These are phyloP conservation scores for Scaptomyza cyrtandrae DNA, from an alignment of 2,888 invertebrate genomes.

Conservation along the genomic window DNA sequence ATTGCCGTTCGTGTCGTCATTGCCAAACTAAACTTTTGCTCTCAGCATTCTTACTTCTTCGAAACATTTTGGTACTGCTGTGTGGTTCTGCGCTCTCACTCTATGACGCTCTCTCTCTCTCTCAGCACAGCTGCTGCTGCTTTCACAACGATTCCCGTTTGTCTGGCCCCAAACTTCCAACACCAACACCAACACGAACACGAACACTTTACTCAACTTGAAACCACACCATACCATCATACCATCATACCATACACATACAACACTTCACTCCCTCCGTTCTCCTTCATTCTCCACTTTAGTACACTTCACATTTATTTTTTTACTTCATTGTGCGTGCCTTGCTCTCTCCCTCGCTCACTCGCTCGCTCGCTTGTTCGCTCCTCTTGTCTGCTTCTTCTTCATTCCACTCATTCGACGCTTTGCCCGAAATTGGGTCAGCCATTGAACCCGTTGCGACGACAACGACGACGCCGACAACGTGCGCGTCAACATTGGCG, in stretches of 20 bases:
- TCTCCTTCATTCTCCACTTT: constrained; percentile 14
- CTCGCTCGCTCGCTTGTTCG: background rate
- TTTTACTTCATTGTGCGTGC: constrained; percentile 49
- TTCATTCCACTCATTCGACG: constrained; percentile 51
- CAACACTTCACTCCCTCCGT: constrained; percentile 16
- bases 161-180: constrained; percentile 24
- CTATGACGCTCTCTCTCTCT: constrained; percentile 4
- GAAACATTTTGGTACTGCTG: background rate
- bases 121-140: constrained; percentile 38
- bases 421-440: constrained; percentile 83
- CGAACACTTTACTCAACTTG: constrained; percentile 2
- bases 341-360: constrained; percentile 48
- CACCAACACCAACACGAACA: background rate
- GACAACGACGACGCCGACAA: constrained; percentile 40
- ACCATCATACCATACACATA: constrained; percentile 2
- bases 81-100: constrained; percentile 39
- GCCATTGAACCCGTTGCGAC: constrained; percentile 84
- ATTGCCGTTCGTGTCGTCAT: constrained; percentile 22
- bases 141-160: constrained; percentile 73
- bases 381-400: constrained; percentile 49
- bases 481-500: constrained; percentile 30
- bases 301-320: constrained; percentile 37
- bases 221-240: constrained; percentile 7
- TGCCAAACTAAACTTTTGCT: constrained; percentile 29
- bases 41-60: constrained; percentile 38